Evolutionary conservation across 2,797 vertebrate genomes (phyloP).

Genomic region (Lepidocolaptes lacrymiger): DNA sequence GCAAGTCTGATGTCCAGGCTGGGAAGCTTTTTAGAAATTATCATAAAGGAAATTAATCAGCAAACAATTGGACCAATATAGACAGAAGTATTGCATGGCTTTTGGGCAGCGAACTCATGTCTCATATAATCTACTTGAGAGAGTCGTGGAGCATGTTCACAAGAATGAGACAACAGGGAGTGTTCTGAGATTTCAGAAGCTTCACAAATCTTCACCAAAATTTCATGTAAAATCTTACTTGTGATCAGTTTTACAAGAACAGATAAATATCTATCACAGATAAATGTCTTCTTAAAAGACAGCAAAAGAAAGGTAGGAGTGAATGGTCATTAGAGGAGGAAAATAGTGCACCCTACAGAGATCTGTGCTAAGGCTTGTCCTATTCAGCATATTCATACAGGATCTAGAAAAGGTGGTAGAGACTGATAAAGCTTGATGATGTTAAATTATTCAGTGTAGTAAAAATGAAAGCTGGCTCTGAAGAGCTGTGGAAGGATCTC

Average conservation of each 20-base stretch:
- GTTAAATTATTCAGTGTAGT: conserved; percentile 62
- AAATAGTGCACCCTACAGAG: neutral
- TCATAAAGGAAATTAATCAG: neutral
- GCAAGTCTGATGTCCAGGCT: neutral
- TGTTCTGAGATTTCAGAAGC: neutral
- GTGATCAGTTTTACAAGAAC: neutral
- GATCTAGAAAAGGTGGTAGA: conserved; percentile 59
- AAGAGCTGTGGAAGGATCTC: conserved; percentile 55
- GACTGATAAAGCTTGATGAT: conserved; percentile 55
- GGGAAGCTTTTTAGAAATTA: neutral
- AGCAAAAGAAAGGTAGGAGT: neutral
- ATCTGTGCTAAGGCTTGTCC: neutral
- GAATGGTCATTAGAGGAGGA: neutral
- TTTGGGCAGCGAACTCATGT: neutral
- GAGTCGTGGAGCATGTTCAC: neutral
- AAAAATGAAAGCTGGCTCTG: conserved; percentile 56
- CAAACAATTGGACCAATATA: neutral
- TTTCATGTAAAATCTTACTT: neutral
- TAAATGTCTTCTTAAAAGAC: neutral
- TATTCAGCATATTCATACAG: neutral
- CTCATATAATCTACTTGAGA: neutral
- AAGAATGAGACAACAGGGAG: neutral
- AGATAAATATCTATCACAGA: neutral
- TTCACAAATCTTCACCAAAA: neutral
- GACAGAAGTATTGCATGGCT: neutral